Conservation (phyloP, 2,888 invertebrate genomes). For the Drosophila differens region DNA sequence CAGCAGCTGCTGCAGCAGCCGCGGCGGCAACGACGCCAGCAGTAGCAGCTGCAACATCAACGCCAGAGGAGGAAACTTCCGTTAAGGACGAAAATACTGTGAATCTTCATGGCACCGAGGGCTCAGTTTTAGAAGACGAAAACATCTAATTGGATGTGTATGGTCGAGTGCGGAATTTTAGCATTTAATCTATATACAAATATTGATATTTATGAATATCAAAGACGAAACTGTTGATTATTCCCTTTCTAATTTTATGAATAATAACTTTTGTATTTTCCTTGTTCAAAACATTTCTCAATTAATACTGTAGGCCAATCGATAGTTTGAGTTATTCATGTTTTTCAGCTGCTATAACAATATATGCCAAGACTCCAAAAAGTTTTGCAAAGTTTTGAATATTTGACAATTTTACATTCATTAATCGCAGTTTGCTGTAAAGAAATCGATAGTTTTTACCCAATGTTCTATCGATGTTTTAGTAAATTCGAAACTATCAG, state of each 20-base stretch:
- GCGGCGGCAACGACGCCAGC: conserved; percentile 25
- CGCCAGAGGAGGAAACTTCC: neutral
- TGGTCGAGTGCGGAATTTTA: neutral
- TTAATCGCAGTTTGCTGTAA: neutral
- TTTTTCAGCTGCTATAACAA: neutral
- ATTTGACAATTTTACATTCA: neutral
- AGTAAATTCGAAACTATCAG: neutral
- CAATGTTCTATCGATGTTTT: neutral
- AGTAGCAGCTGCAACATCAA: conserved; percentile 4
- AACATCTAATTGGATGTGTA: neutral
- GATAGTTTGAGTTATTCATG: neutral
- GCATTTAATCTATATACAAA: neutral
- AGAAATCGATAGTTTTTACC: neutral
- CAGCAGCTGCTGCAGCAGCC: conserved; percentile 69
- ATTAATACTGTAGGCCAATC: neutral
- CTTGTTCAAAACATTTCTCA: neutral
- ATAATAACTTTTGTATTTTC: conserved; percentile 2
- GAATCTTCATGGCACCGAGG: neutral
- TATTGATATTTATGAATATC: neutral
- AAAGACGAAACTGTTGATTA: neutral
- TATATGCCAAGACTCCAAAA: neutral
- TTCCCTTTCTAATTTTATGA: neutral
- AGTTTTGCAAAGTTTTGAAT: neutral
- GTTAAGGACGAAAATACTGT: neutral
- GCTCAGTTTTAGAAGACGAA: neutral